A percentile compares a stretch with the other conserved stretches of the same genome.
These are phyloP conservation scores for Reticulitermes speratus DNA, from an alignment of 1,140 invertebrate species.

Conservation along the genomic window DNA sequence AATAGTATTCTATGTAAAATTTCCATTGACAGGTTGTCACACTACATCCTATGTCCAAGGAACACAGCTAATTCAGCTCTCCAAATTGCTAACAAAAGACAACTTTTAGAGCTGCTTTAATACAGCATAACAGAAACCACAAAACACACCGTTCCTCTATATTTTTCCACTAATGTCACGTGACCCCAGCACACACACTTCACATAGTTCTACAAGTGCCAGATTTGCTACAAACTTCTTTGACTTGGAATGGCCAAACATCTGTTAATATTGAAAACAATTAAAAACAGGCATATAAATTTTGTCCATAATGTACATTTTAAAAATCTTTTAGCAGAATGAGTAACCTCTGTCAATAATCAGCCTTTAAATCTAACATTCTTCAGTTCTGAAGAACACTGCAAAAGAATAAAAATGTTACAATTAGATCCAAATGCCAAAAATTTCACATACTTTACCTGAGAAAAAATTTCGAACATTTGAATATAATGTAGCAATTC, in stretches of 20 bases:
- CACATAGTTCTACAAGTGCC: not conserved
- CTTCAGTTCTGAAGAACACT: too few species aligned
- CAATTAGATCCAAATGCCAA: too few species aligned
- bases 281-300: too few species aligned
- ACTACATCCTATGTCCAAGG: constrained; percentile 10
- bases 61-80: constrained; percentile 8
- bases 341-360: too few species aligned
- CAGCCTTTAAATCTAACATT: too few species aligned
- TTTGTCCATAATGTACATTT: too few species aligned
- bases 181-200: not conserved
- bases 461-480: too few species aligned
- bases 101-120: not conserved
- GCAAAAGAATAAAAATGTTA: too few species aligned
- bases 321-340: too few species aligned
- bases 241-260: not conserved
- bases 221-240: not conserved
- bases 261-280: too few species aligned
- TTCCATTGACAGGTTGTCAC: not conserved
- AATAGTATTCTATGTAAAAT: not conserved
- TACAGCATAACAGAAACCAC: not conserved
- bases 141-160: not conserved
- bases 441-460: too few species aligned
- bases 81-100: not conserved
- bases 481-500: not conserved
- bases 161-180: not conserved